Evolutionary conservation across 1,140 invertebrate species (phyloP).

Genomic region (Panagrolaimus sp.): DNA sequence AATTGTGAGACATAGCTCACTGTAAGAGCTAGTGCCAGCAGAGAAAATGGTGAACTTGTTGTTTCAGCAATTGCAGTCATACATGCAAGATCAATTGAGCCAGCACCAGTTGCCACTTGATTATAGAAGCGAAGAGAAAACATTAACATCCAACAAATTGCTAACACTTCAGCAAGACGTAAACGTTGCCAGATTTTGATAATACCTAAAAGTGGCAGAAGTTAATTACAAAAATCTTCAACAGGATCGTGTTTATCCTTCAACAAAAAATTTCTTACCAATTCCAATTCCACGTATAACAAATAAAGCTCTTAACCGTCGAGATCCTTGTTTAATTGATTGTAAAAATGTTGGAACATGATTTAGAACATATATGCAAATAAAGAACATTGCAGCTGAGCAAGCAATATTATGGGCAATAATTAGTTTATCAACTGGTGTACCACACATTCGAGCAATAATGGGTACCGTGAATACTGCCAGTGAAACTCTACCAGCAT

Average conservation of each 20-base stretch:
- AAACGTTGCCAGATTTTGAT: constrained; percentile 35
- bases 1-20: constrained; percentile 63
- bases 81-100: neutral
- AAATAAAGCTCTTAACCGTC: constrained; percentile 26
- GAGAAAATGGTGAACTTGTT: constrained; percentile 61
- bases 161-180: constrained; percentile 30
- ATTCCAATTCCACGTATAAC: constrained; percentile 12
- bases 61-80: constrained; percentile 13
- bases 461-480: constrained; percentile 62
- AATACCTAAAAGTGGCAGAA: constrained; percentile 22
- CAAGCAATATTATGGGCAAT: constrained; percentile 62
- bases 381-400: constrained; percentile 59
- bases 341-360: constrained; percentile 60
- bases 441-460: constrained; percentile 60
- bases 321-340: constrained; percentile 58
- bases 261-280: constrained; percentile 13
- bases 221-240: neutral
- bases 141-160: constrained; percentile 33
- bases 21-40: constrained; percentile 63
- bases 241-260: too few species aligned
- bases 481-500: constrained; percentile 58
- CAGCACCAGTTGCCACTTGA: constrained; percentile 11
- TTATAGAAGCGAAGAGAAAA: constrained; percentile 26
- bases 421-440: constrained; percentile 60
- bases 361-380: constrained; percentile 61